Conservation (phyloP, 2,888 invertebrate genomes). For the Seira ritae region DNA sequence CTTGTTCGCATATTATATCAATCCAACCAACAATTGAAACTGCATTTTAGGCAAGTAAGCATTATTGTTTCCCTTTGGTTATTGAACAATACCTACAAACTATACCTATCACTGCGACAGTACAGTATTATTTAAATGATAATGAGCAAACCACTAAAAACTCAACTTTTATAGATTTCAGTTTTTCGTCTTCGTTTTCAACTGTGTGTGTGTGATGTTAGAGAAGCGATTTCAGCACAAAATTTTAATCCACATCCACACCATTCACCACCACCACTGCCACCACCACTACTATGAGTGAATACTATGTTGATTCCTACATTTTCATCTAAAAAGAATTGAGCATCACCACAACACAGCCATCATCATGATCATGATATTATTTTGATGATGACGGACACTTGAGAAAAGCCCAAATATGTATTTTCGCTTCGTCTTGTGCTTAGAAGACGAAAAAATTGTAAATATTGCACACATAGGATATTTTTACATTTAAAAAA, state of each 20-base stretch:
- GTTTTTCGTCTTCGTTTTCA: not conserved
- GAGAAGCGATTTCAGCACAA: constrained; percentile 7
- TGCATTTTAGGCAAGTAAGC: not conserved
- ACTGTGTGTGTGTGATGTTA: not conserved
- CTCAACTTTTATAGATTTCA: not conserved
- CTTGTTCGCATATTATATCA: not conserved
- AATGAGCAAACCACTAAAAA: not conserved
- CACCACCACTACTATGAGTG: not conserved
- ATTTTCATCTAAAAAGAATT: constrained; percentile 1
- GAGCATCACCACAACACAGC: constrained; percentile 15
- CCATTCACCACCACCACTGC: constrained; percentile 24
- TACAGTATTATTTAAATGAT: not conserved
- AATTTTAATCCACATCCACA: not conserved
- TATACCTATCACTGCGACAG: not conserved
- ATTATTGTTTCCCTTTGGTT: not conserved
- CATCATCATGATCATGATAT: constrained; percentile 31
- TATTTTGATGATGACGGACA: constrained; percentile 52
- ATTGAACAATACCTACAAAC: not conserved
- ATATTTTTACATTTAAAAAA: constrained; percentile 14
- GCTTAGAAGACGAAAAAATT: constrained; percentile 41
- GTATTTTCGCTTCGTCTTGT: constrained; percentile 25
- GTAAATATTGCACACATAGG: constrained; percentile 48
- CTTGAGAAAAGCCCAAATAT: constrained; percentile 53
- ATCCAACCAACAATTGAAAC: not conserved
- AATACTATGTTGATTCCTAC: not conserved